A percentile compares a stretch with the other conserved stretches of the same genome.
Conservation (phyloP, 2,797 vertebrate species). For the Chromobotia macracanthus region DNA sequence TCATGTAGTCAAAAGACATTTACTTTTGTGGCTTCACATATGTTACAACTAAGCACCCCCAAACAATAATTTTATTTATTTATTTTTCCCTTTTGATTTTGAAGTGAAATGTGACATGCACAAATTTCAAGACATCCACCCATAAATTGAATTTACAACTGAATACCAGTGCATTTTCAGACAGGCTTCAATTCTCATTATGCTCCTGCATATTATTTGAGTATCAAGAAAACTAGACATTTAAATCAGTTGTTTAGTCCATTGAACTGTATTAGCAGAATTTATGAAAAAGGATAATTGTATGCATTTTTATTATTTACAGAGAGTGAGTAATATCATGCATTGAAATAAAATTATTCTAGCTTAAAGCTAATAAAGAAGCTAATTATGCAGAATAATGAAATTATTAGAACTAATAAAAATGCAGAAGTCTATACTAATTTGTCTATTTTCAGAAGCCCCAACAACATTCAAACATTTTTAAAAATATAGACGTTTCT, state of each 20-base stretch:
- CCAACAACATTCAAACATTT: slow-evolving; percentile 62
- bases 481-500: not conserved
- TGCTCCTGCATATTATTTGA: not conserved
- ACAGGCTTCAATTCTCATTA: not conserved
- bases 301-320: not conserved
- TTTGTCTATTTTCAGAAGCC: slow-evolving; percentile 55
- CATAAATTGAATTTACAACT: too few species aligned
- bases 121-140: too few species aligned
- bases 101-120: too few species aligned
- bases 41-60: too few species aligned
- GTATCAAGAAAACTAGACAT: not conserved
- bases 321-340: not conserved
- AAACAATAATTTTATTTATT: too few species aligned
- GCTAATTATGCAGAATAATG: too few species aligned
- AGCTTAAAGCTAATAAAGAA: slow-evolving; percentile 59
- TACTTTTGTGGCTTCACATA: too few species aligned
- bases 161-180: too few species aligned
- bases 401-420: too few species aligned
- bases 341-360: slow-evolving; percentile 49
- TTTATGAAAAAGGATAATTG: not conserved
- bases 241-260: not conserved
- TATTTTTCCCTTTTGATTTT: too few species aligned
- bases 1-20: too few species aligned
- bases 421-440: slow-evolving; percentile 12
- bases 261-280: not conserved